Evolutionary conservation across 2,888 invertebrate genomes (phyloP), one percentile per base, ranked within the genome.

Genomic region (Bhutanitis thaidina): DNA sequence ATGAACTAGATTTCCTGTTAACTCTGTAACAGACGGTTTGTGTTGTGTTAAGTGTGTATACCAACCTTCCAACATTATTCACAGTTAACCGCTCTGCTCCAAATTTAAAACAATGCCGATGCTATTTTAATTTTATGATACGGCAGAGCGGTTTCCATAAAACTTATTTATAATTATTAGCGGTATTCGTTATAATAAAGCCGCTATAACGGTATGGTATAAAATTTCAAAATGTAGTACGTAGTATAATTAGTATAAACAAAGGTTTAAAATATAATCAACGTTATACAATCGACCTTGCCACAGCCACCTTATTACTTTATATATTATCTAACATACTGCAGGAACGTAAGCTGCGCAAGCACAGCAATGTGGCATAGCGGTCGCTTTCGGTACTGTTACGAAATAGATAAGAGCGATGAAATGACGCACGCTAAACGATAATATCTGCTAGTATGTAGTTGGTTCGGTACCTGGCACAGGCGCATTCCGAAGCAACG

Each of bases 1-100:
- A 75, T 78, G 80, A 72, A 77, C 77, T 76, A 77, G 77, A 78
- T 79, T 80, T 79, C 74, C 77, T 75, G 77, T 69, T 70, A 70
- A 69, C 68, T 65, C 62, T 43, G 60, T 66, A 68, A 65, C 61
- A 60, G 66, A 57, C 67, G 60, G 63, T 30, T 43, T 34, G 53
- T 46, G 52, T 39, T 45, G 41, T 46, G 52, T 52, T 46, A 49
- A 52, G 48, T 52, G 46, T 52, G 50, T 55, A 49, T 43, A 54
- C 44, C 55, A 62, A 59, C 57, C 57, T 64, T 58, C 55, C 56
- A 55, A 58, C 60, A 61, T 72, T 68, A 67, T 69, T 65, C 61
- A 63, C 64, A 64, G 67, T 65, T 72, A 74, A 71, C 66, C 60
- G 69, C 60, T 59, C 59, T 57, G 69, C 59, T 71, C 71, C 71